These are phyloP conservation scores for Ammodytes marinus DNA, from an alignment of 2,113 vertebrate genomes.

Conservation along the genomic window DNA sequence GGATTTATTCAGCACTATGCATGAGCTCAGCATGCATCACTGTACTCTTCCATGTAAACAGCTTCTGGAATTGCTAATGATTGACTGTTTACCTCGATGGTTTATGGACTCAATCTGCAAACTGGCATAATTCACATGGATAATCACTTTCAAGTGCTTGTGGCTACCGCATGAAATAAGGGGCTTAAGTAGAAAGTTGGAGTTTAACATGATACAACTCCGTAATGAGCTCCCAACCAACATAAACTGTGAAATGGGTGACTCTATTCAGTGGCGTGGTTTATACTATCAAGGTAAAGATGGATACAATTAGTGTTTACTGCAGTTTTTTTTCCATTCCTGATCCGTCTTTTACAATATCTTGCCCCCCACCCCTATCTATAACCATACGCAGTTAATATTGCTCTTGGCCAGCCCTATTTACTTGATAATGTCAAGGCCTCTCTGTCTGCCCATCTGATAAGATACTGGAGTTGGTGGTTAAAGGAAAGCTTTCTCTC, in stretches of 20 bases:
- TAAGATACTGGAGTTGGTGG: slow-evolving; percentile 42
- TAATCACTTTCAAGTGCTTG: slow-evolving; percentile 50
- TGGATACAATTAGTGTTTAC: slow-evolving; percentile 26
- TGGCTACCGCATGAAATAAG: slow-evolving; percentile 14
- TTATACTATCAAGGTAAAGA: not conserved
- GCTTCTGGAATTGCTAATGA: slow-evolving; percentile 71
- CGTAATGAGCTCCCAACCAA: not conserved
- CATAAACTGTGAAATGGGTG: not conserved
- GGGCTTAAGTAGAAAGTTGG: slow-evolving; percentile 27
- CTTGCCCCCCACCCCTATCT: slow-evolving; percentile 6
- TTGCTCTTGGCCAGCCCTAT: slow-evolving; percentile 15
- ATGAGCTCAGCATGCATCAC: slow-evolving; percentile 65
- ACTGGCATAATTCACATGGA: slow-evolving; percentile 60
- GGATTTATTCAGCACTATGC: slow-evolving; percentile 72
- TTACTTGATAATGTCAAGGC: slow-evolving; percentile 58
- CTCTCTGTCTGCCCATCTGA: slow-evolving; percentile 61
- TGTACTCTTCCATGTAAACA: slow-evolving; percentile 73
- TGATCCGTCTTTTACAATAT: slow-evolving; percentile 32
- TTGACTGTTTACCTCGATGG: slow-evolving; percentile 67
- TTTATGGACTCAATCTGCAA: slow-evolving; percentile 63
- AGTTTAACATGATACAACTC: not conserved
- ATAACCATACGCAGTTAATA: slow-evolving; percentile 42
- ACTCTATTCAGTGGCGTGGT: not conserved
- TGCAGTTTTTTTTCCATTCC: slow-evolving; percentile 11
- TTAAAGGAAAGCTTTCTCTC: slow-evolving; percentile 55